A percentile compares a stretch with the other conserved stretches of the same genome.
phyloP scores from a whole-genome alignment of 2,113 vertebrate genomes.

The Paradisaea rubra region DNA sequence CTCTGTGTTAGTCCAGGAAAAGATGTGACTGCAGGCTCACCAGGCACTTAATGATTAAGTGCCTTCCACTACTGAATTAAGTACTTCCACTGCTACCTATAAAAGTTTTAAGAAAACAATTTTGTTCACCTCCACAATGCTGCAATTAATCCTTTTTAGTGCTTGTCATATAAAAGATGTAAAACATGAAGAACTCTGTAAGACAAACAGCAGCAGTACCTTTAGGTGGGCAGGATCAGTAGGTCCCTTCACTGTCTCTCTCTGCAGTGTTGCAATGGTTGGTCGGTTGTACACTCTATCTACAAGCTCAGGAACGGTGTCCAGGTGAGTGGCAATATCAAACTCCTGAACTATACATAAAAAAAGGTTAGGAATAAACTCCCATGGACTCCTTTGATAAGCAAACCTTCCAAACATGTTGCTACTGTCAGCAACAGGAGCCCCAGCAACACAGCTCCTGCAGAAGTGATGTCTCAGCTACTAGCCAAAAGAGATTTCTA shows the following conservation, averaged over 20 bases:
- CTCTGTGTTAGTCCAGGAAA: not conserved
- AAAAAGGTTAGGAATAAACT: not conserved
- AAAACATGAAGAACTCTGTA: not conserved
- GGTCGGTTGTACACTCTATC: slow-evolving; percentile 88
- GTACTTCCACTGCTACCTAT: too few species aligned
- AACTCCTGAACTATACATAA: slow-evolving; percentile 78
- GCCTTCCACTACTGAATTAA: not conserved
- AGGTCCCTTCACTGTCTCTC: slow-evolving; percentile 76
- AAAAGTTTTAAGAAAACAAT: not conserved
- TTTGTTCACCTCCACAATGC: not conserved
- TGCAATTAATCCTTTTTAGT: not conserved
- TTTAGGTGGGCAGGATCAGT: slow-evolving; percentile 51
- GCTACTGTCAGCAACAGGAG: not conserved
- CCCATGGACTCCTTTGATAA: not conserved
- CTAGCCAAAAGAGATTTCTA: not conserved
- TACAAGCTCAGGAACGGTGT: slow-evolving; percentile 84
- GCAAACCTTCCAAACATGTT: not conserved
- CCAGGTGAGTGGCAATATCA: slow-evolving; percentile 82
- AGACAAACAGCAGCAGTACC: slow-evolving; percentile 58
- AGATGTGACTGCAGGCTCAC: not conserved
- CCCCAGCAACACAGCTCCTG: not conserved
- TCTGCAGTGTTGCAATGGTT: slow-evolving; percentile 80
- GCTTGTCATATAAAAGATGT: rapidly evolving
- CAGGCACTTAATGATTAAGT: not conserved
- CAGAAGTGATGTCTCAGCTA: not conserved